Evolutionary conservation across 2,888 invertebrate species (phyloP).

Genomic region (Shargacucullia verbasci): DNA sequence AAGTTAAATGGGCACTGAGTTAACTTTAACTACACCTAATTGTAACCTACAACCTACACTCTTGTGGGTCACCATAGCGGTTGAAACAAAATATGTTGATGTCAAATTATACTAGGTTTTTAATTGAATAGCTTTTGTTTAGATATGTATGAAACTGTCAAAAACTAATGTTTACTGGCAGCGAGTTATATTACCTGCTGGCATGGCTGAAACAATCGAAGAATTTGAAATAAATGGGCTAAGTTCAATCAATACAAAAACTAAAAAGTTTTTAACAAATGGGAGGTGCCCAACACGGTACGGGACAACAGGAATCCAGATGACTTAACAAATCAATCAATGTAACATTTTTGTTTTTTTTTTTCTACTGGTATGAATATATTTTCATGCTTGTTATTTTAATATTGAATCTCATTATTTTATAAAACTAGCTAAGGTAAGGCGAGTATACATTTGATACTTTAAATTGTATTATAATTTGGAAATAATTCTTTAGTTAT

Average conservation of each 20-base stretch:
- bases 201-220: slow-evolving; percentile 60
- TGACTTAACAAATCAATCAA: slow-evolving; percentile 1
- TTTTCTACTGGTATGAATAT: slow-evolving; percentile 11
- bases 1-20: slow-evolving; percentile 1
- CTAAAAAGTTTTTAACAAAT: slow-evolving; percentile 43
- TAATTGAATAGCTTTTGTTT: slow-evolving; percentile 6
- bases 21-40: slow-evolving; percentile 7
- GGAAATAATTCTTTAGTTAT: slow-evolving; percentile 12
- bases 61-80: slow-evolving; percentile 17
- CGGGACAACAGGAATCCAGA: slow-evolving; percentile 10
- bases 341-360: slow-evolving; percentile 7
- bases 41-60: slow-evolving; percentile 17
- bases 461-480: slow-evolving; percentile 1
- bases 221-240: slow-evolving; percentile 58
- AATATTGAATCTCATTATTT: slow-evolving; percentile 20
- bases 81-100: slow-evolving; percentile 14
- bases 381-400: slow-evolving; percentile 16
- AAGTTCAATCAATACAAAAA: slow-evolving; percentile 52
- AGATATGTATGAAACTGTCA: slow-evolving; percentile 17
- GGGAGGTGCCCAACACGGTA: slow-evolving; percentile 35
- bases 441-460: slow-evolving; percentile 9
- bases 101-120: slow-evolving; percentile 18
- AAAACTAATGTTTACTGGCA: slow-evolving; percentile 47
- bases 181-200: slow-evolving; percentile 57
- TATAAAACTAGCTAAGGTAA: slow-evolving; percentile 15